Conservation (phyloP, 2,888 invertebrate genomes). For the Lysandra bellargus region DNA sequence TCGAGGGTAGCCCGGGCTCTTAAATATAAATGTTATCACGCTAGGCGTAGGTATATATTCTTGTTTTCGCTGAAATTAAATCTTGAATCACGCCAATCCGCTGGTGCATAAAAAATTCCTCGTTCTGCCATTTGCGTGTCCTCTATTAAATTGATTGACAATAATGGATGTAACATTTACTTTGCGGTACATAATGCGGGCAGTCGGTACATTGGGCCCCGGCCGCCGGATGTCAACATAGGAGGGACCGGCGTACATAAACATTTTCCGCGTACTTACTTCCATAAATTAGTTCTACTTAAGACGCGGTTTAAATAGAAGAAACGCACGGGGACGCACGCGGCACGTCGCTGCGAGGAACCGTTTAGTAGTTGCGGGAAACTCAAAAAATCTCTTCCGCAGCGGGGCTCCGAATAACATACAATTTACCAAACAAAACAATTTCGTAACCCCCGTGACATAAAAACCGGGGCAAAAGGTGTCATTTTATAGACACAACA, state of each 20-base stretch:
- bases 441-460: conserved; percentile 42
- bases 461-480: conserved; percentile 43
- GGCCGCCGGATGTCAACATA: conserved; percentile 70
- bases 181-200: conserved; percentile 41
- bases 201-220: conserved; percentile 51
- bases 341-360: conserved; percentile 77
- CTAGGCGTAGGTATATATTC: neutral
- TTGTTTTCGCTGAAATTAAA: neutral
- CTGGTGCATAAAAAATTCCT: conserved; percentile 35
- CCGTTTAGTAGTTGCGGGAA: conserved; percentile 71
- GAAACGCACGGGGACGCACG: conserved; percentile 70
- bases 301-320: conserved; percentile 77
- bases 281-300: conserved; percentile 79
- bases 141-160: conserved; percentile 42
- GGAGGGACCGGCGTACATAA: conserved; percentile 68
- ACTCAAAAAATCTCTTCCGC: conserved; percentile 15
- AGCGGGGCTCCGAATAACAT: neutral
- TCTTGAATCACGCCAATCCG: neutral
- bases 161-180: conserved; percentile 41
- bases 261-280: conserved; percentile 79
- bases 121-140: conserved; percentile 37
- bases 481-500: conserved; percentile 54
- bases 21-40: neutral
- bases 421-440: conserved; percentile 20
- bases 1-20: too few species aligned